Conservation (phyloP, 2,113 vertebrate species). For the Morone saxatilis region DNA sequence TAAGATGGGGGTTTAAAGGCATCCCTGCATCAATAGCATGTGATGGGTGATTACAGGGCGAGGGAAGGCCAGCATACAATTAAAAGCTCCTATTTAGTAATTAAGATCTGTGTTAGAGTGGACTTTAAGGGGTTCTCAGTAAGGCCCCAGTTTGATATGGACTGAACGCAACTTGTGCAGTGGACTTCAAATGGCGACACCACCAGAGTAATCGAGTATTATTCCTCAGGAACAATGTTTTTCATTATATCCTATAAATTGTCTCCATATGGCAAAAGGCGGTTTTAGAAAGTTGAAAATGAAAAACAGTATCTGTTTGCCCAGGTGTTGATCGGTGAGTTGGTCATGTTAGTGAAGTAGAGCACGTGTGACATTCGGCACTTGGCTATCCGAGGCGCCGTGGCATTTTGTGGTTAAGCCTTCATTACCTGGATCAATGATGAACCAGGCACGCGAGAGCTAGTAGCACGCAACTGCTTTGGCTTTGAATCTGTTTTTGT, state of each 20-base stretch:
- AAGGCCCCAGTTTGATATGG: not conserved
- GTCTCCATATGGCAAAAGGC: not conserved
- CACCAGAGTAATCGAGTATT: not conserved
- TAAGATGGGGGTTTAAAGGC: constrained; percentile 62
- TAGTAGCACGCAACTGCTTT: constrained; percentile 46
- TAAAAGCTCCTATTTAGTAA: constrained; percentile 77
- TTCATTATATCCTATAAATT: not conserved
- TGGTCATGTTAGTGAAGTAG: constrained; percentile 36
- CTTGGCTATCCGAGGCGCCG: constrained; percentile 43
- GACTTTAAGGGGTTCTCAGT: constrained; percentile 22
- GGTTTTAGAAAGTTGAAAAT: not conserved
- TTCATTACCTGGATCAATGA: constrained; percentile 35
- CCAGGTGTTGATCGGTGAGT: not conserved
- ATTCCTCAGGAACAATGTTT: not conserved
- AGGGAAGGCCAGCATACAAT: constrained; percentile 62
- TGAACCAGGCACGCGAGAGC: constrained; percentile 44
- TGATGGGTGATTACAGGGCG: constrained; percentile 60
- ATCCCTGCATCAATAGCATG: constrained; percentile 59
- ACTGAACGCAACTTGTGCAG: not conserved
- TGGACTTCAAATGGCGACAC: not conserved
- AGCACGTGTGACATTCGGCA: constrained; percentile 64
- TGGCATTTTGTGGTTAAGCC: constrained; percentile 64
- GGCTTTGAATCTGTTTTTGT: constrained; percentile 21
- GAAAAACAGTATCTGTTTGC: not conserved
- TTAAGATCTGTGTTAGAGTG: constrained; percentile 61